Evolutionary conservation across 2,113 vertebrate genomes (phyloP), one percentile per base, ranked within the genome.

Genomic region (Barnardius zonarius): DNA sequence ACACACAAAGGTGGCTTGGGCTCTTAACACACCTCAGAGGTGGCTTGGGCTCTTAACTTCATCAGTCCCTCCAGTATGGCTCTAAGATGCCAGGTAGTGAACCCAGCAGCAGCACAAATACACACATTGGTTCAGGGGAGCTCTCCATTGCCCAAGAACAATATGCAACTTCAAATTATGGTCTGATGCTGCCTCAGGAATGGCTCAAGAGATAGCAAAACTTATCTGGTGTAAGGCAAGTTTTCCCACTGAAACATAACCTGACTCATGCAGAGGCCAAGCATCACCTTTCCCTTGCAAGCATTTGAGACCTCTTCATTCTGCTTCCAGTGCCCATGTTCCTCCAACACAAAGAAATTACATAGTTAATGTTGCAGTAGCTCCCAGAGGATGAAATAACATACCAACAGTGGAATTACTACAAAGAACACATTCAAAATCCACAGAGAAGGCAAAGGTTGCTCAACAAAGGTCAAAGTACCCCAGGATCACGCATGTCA

Each of bases 321-420:
- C 77, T 87, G 69, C 83, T 62, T 89, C 57, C 66, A 64, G 52
- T 41, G 70, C 31, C 74, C 5, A 4, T 62, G 83, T 69, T 83
- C 18, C 41, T 70, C 86, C 61, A 57, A 90, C 41, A 59, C 62
- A 66, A 83, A 89, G 69, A 94, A 62, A 49, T 86, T 82, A 86
- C 83, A 82, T 93, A 78, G 43, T 92, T 94, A 95, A 95, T 87
- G 77, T 90, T 92, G 51, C 88, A 92, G 80, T 46, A 86, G 64
- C 57, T 93, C 81, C 91, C 92, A 92, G 84, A 72, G 80, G 88
- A 95, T 96, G 95, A 95, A 96, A 97, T 95, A 95, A 96, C 95
- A 95, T 62, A 88, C 88, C 9, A 1, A 84, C 69, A 86, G 57
- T 2, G 1, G 90, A 97, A 92, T 62, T 96, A 82, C 92, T 92